Evolutionary conservation across 2,888 invertebrate species (phyloP), one percentile per base, ranked within the genome.

Genomic region (Melolontha melolontha): DNA sequence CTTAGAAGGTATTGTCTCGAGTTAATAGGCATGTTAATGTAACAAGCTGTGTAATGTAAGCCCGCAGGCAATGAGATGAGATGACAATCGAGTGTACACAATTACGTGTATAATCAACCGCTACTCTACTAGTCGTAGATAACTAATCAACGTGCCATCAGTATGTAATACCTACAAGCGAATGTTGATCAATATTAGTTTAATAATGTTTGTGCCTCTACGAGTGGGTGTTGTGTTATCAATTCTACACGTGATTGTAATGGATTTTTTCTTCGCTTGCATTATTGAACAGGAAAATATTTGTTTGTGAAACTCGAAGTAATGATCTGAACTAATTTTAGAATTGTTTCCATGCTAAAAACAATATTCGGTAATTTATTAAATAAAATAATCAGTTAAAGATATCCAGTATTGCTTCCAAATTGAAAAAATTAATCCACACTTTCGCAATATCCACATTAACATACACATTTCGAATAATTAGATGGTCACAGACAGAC

Each of bases 71-170:
- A 70, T 17, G 11, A 40, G 14, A 16, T 14, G 70, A 75, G 75
- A 76, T 75, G 76, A 76, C 76, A 77, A 76, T 77, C 75, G 72
- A 70, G 73, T 73, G 70, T 72, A 73, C 72, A 75, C 74, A 40
- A 34, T 59, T 42, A 41, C 41, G 59, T 67, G 42, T 57, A 65
- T 65, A 51, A 66, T 59, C 66, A 50, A 34, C 34, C 34, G 22
- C 29, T 17, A 17, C 27, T 29, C 27, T 51, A 29, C 59, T 41
- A 41, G 42, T 72, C 75, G 75, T 77, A 78, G 77, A 78, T 78
- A 79, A 76, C 75, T 76, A 77, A 78, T 79, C 79, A 78, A 75
- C 78, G 76, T 76, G 71, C 74, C 76, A 74, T 71, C 73, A 68
- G 71, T 52, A 54, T 59, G 66, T 70, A 70, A 67, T 71, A 67